Evolutionary conservation across 2,797 vertebrate genomes (phyloP), one percentile per base, ranked within the genome.

Genomic region (Melopsittacus undulatus): DNA sequence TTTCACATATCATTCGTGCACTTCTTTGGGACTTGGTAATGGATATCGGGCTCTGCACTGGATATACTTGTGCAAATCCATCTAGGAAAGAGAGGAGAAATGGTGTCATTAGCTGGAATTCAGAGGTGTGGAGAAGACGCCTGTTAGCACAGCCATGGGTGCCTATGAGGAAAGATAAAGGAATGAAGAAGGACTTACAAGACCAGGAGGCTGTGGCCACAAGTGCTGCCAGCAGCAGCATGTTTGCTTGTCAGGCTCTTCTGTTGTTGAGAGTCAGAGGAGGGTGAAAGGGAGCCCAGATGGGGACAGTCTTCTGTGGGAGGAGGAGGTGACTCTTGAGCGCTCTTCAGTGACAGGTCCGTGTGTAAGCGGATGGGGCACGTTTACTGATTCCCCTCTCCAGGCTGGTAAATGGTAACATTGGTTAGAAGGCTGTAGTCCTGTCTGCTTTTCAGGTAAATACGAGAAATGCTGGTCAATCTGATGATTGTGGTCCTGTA

Each of bases 11-110:
- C 89, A 91, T 87, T 34, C 70, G 64, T 46, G 70, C 83, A 52
- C 70, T 82, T 40, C 46, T 87, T 82, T 59, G 38, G n/a, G 51
- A 82, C 30, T 66, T 94, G n/a, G 85, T 91, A 76, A 93, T 40
- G 12, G 83, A 95, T 3, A 49, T 3, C 18, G 80, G 86, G 26
- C 3, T 80, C 77, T 95, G 92, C 20, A 21, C 1, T 2, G 86
- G 59, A 40, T 42, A 48, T 76, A 45, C 3, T 43, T 95, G 56
- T 59, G 77, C 26, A 70, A 62, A 62, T 83, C 46, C 87, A 67
- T 14, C 95, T 95, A 57, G 32, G 32, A 56, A 62, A 66, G 15
- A 73, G 54, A 43, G 5, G n/a, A 45, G 20, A 92, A 83, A 83
- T 27, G 2, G 64, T n/a, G n/a, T 36, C 10, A 36, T 22, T 26